These are phyloP conservation scores for Malurus elegans DNA, from an alignment of 2,113 vertebrate species.

Conservation along the genomic window DNA sequence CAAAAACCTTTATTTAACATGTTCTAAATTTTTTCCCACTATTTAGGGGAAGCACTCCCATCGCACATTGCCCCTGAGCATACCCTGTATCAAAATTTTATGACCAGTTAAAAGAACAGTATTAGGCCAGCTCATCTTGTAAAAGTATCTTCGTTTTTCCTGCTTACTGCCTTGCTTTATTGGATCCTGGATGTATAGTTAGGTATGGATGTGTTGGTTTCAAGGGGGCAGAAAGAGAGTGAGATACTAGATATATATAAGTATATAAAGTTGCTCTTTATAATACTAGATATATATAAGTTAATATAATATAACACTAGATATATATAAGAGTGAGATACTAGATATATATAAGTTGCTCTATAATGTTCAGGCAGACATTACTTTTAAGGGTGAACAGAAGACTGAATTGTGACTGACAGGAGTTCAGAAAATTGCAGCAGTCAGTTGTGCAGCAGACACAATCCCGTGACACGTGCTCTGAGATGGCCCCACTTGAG, in stretches of 20 bases:
- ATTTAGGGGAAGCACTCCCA: background rate
- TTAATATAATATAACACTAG: background rate
- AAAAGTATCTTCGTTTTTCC: background rate
- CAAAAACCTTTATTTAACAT: background rate
- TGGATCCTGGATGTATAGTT: background rate
- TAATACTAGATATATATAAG: background rate
- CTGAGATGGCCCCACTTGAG: background rate
- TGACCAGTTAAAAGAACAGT: background rate
- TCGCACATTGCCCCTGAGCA: background rate
- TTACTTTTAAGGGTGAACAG: background rate
- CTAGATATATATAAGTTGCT: background rate
- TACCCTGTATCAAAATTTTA: background rate
- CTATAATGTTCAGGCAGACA: background rate
- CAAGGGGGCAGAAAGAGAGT: background rate
- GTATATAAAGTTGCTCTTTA: background rate
- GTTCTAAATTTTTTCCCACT: background rate
- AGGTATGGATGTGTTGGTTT: background rate
- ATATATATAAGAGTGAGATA: background rate
- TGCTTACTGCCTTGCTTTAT: background rate
- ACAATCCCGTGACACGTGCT: background rate
- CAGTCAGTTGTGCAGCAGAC: too few species aligned
- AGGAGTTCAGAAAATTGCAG: background rate
- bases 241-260: background rate
- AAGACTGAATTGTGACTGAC: background rate
- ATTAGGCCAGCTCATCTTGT: background rate